These are phyloP conservation scores for Drosophila ustulata DNA, from an alignment of 2,888 invertebrate species.

Conservation along the genomic window DNA sequence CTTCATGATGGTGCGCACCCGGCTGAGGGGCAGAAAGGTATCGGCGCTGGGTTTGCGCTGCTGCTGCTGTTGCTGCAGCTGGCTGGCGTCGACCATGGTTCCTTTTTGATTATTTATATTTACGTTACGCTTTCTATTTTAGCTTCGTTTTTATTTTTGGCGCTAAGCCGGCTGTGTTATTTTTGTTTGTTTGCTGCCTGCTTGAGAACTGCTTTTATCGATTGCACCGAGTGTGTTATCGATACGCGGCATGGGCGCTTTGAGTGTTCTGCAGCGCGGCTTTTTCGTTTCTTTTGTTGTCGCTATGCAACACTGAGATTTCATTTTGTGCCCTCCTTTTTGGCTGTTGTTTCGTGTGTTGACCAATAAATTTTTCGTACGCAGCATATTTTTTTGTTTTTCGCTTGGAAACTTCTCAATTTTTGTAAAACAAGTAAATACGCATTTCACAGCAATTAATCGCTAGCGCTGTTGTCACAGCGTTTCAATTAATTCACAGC, in stretches of 20 bases:
- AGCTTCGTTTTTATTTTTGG: slow-evolving; percentile 22
- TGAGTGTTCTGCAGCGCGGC: slow-evolving; percentile 25
- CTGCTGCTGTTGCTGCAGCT: neutral
- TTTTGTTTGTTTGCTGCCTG: neutral
- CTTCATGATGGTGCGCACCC: slow-evolving; percentile 84
- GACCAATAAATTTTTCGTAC: slow-evolving; percentile 75
- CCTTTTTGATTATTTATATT: neutral
- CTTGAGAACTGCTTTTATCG: neutral
- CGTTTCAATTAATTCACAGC: slow-evolving; percentile 21
- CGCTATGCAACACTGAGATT: slow-evolving; percentile 62
- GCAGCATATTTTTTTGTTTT: slow-evolving; percentile 54
- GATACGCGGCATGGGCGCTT: slow-evolving; percentile 17
- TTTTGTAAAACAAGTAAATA: slow-evolving; percentile 52
- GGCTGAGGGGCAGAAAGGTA: slow-evolving; percentile 76
- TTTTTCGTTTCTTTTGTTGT: neutral
- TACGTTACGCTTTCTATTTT: neutral
- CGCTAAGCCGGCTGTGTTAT: slow-evolving; percentile 22
- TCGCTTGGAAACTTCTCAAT: slow-evolving; percentile 53
- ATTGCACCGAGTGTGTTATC: slow-evolving; percentile 17
- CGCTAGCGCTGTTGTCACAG: slow-evolving; percentile 40
- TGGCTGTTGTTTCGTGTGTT: slow-evolving; percentile 73
- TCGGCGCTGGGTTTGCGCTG: slow-evolving; percentile 56
- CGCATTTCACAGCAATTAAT: slow-evolving; percentile 44
- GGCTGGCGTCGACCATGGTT: slow-evolving; percentile 29
- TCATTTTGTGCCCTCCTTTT: slow-evolving; percentile 63